phyloP scores from a whole-genome alignment of 2,888 invertebrate species.

The Acheta domesticus region DNA sequence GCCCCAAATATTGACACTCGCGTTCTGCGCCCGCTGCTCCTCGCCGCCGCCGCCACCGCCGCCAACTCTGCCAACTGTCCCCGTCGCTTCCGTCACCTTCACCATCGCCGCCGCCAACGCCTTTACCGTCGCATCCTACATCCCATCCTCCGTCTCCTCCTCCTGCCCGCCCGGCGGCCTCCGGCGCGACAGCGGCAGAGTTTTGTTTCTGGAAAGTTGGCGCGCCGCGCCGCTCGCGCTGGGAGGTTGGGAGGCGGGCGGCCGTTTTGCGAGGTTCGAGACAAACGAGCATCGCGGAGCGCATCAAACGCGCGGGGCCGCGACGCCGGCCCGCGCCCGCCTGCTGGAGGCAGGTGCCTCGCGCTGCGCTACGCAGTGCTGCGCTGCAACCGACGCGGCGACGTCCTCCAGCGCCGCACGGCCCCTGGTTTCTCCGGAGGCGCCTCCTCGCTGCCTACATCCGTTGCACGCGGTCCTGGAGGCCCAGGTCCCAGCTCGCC shows the following conservation, averaged over 20 bases:
- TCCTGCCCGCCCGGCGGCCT: background rate
- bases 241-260: background rate
- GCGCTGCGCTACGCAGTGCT: too few species aligned
- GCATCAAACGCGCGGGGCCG: background rate
- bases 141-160: background rate
- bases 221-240: background rate
- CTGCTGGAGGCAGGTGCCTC: too few species aligned
- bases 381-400: too few species aligned
- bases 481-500: too few species aligned
- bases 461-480: too few species aligned
- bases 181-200: background rate
- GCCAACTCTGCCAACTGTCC: background rate
- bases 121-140: background rate
- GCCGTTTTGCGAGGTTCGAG: background rate
- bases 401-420: too few species aligned
- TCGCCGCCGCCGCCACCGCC: background rate
- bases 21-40: background rate
- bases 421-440: too few species aligned
- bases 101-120: background rate
- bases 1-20: constrained; percentile 1
- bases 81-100: background rate
- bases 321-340: background rate
- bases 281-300: constrained; percentile 18
- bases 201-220: constrained; percentile 12
- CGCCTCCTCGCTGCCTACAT: too few species aligned